Conservation (phyloP, 2,113 vertebrate genomes). For the Perccottus glenii region DNA sequence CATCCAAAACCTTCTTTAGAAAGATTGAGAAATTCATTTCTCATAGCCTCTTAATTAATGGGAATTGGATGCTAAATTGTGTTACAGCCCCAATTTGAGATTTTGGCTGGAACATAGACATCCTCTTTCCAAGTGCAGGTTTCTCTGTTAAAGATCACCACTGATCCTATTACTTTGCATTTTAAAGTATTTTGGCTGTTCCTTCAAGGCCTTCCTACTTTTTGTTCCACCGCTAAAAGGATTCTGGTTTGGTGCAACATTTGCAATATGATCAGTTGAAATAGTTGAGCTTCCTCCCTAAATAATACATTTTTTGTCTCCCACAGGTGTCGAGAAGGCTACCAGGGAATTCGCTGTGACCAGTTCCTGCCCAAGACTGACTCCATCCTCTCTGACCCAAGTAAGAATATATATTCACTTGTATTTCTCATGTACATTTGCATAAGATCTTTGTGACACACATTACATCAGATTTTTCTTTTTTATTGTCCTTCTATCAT, state of each 20-base stretch:
- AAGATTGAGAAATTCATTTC: too few species aligned
- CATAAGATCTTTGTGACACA: too few species aligned
- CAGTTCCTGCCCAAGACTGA: constrained; percentile 99
- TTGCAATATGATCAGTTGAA: not conserved
- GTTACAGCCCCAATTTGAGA: constrained; percentile 9
- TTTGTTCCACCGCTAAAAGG: not conserved
- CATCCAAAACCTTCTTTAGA: too few species aligned
- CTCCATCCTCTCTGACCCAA: constrained; percentile 97
- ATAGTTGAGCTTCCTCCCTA: not conserved
- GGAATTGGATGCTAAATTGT: constrained; percentile 1
- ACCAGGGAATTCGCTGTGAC: constrained; percentile 98
- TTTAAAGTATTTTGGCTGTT: too few species aligned
- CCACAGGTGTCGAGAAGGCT: constrained; percentile 96
- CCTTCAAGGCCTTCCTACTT: not conserved
- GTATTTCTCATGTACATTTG: too few species aligned
- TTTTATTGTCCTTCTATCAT: too few species aligned
- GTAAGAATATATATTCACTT: constrained; percentile 77
- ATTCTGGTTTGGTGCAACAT: constrained; percentile 17
- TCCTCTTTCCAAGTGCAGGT: constrained; percentile 1
- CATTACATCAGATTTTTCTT: too few species aligned
- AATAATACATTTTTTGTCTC: not conserved
- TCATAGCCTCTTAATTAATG: constrained; percentile 8
- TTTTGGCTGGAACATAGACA: constrained; percentile 15
- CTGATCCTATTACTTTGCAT: constrained; percentile 5
- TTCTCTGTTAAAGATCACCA: constrained; percentile 11